Percentiles rank a stretch among this genome's conserved stretches.
Evolutionary conservation across 2,797 vertebrate species (phyloP).

Genomic region (Phaenicophaeus curvirostris): DNA sequence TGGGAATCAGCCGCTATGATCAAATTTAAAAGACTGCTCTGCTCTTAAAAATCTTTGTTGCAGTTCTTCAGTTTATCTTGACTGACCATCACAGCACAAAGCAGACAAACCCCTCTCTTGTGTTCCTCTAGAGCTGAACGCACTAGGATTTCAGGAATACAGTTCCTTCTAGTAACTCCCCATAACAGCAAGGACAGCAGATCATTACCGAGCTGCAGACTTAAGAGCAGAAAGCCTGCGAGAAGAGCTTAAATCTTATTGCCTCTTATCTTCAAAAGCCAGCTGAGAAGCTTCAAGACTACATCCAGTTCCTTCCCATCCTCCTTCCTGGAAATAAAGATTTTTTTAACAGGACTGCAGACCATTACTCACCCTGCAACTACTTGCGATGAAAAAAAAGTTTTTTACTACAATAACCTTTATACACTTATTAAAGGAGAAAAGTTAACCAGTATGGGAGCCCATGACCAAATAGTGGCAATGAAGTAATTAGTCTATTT

Average conservation of each 20-base stretch:
- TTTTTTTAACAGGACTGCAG: not conserved
- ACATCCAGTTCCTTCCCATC: not conserved
- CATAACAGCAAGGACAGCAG: not conserved
- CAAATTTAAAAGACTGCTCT: not conserved
- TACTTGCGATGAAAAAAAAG: not conserved
- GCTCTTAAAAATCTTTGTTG: not conserved
- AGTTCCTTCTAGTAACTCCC: not conserved
- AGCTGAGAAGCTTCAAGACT: not conserved
- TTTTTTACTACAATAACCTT: not conserved
- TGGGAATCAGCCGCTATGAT: not conserved
- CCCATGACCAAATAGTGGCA: not conserved
- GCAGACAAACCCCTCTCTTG: not conserved
- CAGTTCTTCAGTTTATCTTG: conserved; percentile 23
- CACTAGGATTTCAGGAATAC: not conserved
- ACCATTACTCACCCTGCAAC: not conserved
- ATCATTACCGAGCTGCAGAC: not conserved
- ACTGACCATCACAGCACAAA: not conserved
- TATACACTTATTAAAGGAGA: not conserved
- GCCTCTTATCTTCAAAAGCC: not conserved
- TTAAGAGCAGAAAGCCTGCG: fast-evolving
- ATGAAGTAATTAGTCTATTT: not conserved
- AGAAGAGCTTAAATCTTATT: not conserved
- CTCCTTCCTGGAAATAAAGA: not conserved
- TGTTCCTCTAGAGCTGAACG: not conserved
- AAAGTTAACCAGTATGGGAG: not conserved